These are phyloP conservation scores for Todiramphus chloris DNA, from an alignment of 2,113 vertebrate genomes.

Conservation along the genomic window DNA sequence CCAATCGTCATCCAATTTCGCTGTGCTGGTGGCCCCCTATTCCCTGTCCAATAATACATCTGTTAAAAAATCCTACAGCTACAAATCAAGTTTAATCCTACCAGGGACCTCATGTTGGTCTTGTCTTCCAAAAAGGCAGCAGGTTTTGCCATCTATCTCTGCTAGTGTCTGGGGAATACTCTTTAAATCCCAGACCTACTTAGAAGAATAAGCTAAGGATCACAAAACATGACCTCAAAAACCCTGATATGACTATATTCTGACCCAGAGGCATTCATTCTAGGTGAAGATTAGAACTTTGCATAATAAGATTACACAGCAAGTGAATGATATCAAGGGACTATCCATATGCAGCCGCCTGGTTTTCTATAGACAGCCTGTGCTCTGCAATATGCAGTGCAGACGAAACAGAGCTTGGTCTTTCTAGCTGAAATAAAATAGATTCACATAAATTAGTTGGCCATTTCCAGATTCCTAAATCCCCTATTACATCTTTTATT, in stretches of 20 bases:
- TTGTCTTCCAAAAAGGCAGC: conserved; percentile 87
- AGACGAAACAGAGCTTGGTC: conserved; percentile 77
- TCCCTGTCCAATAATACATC: conserved; percentile 95
- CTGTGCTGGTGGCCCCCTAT: conserved; percentile 90
- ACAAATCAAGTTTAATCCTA: conserved; percentile 96
- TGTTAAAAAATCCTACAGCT: conserved; percentile 93
- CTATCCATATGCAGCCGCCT: conserved; percentile 98
- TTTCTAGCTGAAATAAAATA: conserved; percentile 87
- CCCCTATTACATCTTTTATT: conserved; percentile 91
- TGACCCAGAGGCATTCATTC: conserved; percentile 92
- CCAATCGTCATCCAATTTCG: conserved; percentile 90
- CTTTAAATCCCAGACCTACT: conserved; percentile 90
- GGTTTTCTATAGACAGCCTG: conserved; percentile 89
- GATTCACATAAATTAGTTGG: conserved; percentile 91
- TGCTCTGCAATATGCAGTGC: conserved; percentile 80
- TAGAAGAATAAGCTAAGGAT: conserved; percentile 92
- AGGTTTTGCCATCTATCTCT: conserved; percentile 82
- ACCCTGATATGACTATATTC: conserved; percentile 94
- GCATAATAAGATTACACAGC: conserved; percentile 99
- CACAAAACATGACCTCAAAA: conserved; percentile 91
- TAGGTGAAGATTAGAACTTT: conserved; percentile 99
- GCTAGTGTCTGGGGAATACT: conserved; percentile 86
- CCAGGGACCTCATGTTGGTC: conserved; percentile 92
- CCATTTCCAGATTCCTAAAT: conserved; percentile 89
- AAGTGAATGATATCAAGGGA: conserved; percentile 99